Evolutionary conservation across 2,888 invertebrate species (phyloP).

Genomic region (Glaucopsyche alexis): DNA sequence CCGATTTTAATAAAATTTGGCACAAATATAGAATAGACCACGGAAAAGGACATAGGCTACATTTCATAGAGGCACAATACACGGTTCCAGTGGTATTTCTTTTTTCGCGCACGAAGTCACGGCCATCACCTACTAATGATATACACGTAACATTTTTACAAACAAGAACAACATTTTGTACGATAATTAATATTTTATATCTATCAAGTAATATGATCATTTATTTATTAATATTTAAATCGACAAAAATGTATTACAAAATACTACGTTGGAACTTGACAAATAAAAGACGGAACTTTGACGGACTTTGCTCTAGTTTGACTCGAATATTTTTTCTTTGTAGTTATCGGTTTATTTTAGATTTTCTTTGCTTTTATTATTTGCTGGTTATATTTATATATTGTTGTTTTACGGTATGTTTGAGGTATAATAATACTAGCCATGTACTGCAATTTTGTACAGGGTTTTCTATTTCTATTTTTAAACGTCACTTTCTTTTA

Average conservation of each 20-base stretch:
- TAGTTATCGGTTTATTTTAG: not conserved
- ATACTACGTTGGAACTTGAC: not conserved
- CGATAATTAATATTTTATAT: not conserved
- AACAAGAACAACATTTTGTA: not conserved
- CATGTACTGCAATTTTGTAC: too few species aligned
- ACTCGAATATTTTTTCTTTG: not conserved
- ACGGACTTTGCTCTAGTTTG: not conserved
- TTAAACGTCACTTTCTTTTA: too few species aligned
- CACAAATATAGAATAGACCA: too few species aligned
- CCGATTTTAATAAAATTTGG: too few species aligned
- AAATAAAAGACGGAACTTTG: conserved; percentile 1
- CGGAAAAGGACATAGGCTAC: too few species aligned
- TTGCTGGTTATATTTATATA: not conserved
- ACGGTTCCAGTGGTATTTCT: too few species aligned
- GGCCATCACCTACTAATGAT: too few species aligned
- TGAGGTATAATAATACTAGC: not conserved
- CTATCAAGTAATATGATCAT: not conserved
- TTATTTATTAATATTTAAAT: not conserved
- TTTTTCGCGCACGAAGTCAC: too few species aligned
- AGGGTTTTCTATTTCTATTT: too few species aligned
- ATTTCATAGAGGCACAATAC: too few species aligned
- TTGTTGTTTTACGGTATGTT: too few species aligned
- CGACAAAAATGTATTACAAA: not conserved
- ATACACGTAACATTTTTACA: too few species aligned
- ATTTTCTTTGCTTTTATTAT: not conserved